phyloP scores from a whole-genome alignment of 2,797 vertebrate genomes.

The Crenuchus spilurus region DNA sequence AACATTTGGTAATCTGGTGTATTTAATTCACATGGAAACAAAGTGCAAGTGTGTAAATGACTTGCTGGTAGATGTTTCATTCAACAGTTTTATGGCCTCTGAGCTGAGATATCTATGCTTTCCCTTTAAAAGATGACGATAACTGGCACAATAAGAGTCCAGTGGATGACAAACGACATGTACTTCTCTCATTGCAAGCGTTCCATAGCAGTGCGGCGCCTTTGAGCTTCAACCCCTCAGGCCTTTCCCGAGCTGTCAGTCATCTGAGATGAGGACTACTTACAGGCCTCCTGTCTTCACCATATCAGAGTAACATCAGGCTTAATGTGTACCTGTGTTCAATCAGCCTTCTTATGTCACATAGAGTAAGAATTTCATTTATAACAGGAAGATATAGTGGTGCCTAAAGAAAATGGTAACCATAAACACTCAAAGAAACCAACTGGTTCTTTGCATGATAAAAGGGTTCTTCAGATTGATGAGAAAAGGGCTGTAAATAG shows the following conservation, averaged over 20 bases:
- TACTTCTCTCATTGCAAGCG: slow-evolving; percentile 48
- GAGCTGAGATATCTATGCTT: slow-evolving; percentile 3
- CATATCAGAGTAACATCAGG: slow-evolving; percentile 27
- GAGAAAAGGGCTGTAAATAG: too few relatives aligned
- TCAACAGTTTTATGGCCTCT: not conserved
- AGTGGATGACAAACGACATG: slow-evolving; percentile 66
- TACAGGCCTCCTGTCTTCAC: slow-evolving; percentile 1
- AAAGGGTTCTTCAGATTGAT: too few relatives aligned
- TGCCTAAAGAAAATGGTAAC: too few relatives aligned
- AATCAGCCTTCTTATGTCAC: slow-evolving; percentile 19
- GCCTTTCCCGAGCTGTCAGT: slow-evolving; percentile 29
- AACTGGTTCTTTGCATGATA: too few relatives aligned
- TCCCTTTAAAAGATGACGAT: slow-evolving; percentile 21
- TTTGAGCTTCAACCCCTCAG: not conserved
- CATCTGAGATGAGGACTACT: slow-evolving; percentile 22
- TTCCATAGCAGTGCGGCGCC: slow-evolving; percentile 8
- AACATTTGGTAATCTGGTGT: too few relatives aligned
- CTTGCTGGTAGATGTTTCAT: not conserved
- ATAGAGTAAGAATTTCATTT: not conserved
- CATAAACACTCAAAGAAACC: too few relatives aligned
- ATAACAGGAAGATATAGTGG: not conserved
- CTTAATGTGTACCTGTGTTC: slow-evolving; percentile 17
- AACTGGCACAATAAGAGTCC: slow-evolving; percentile 47
- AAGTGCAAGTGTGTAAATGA: too few relatives aligned
- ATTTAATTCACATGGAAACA: too few relatives aligned